Conservation (phyloP, 2,797 vertebrate species). For the Adelosebastes latens region DNA sequence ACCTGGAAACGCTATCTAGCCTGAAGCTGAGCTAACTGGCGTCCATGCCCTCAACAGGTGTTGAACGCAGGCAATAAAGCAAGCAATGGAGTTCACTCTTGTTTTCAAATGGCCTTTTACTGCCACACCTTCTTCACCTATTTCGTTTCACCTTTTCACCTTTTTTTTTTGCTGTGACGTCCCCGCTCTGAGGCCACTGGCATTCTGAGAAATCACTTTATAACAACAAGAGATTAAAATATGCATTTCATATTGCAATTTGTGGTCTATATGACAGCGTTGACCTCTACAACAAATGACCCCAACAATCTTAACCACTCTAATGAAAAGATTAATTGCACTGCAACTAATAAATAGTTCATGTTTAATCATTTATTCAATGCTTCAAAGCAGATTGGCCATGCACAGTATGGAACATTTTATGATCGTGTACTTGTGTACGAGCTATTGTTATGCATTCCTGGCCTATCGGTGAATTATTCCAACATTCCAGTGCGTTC, state of each 20-base stretch:
- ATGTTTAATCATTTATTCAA: constrained; percentile 8
- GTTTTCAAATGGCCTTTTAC: constrained; percentile 46
- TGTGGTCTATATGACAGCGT: not conserved
- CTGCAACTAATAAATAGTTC: not conserved
- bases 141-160: not conserved
- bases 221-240: not conserved
- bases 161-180: not conserved
- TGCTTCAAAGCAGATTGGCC: not conserved
- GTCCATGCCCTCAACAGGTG: constrained; percentile 55
- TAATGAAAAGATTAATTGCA: constrained; percentile 27
- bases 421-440: not conserved
- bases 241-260: constrained; percentile 1
- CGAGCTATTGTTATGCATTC: not conserved
- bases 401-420: not conserved
- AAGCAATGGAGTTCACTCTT: constrained; percentile 35
- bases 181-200: not conserved
- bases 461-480: not conserved
- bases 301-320: not conserved
- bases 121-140: constrained; percentile 3
- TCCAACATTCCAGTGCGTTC: not conserved
- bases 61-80: constrained; percentile 49
- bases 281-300: constrained; percentile 34
- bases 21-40: constrained; percentile 45
- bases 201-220: not conserved
- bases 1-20: constrained; percentile 37